Base-by-base conservation (phyloP, 2,113 vertebrate genomes). In the Lophius piscatorius region DNA sequence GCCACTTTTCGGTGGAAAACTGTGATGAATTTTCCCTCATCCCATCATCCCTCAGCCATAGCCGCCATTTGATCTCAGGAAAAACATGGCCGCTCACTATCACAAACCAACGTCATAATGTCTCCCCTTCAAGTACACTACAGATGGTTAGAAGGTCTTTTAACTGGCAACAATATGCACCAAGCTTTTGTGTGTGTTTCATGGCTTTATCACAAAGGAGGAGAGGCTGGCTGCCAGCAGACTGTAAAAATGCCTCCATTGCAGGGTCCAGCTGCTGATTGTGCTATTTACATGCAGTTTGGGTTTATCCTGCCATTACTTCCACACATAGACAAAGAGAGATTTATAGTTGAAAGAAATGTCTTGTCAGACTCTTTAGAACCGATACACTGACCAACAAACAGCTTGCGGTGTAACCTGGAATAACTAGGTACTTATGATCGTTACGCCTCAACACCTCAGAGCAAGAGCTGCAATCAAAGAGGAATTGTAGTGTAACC, bases 81-180 rank as follows among this genome's bases (percentile, higher is more conserved):
- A n/a, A n/a, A n/a, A n/a, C n/a, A n/a, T n/a, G n/a, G n/a, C n/a
- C n/a, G n/a, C n/a, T n/a, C n/a, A n/a, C n/a, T 23, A 56, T 49
- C 40, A 26, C 51, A 40, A 63, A 51, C 20, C 14, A 33, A 76
- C 65, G 64, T 38, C 61, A 55, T 70, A 52, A 67, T 68, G 49
- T 23, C 76, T 73, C 16, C 39, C 34, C 21, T 58, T 54, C 28
- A 45, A 61, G 51, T 70, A 70, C 18, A 51, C 40, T 76, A 57
- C 64, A 74, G 73, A 77, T 72, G 68, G 62, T 62, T 23, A 28
- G 62, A 66, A 40, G 58, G 55, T 58, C 18, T 63, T 78, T 74
- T 55, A 64, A 52, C 10, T 31, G 24, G 20, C 38, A 2, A 52
- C 44, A 36, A 73, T 56, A 45, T 17, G 18, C 51, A 59, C 20